Conservation (phyloP, 2,888 invertebrate species). For the Parapristionchus giblindavisi region DNA sequence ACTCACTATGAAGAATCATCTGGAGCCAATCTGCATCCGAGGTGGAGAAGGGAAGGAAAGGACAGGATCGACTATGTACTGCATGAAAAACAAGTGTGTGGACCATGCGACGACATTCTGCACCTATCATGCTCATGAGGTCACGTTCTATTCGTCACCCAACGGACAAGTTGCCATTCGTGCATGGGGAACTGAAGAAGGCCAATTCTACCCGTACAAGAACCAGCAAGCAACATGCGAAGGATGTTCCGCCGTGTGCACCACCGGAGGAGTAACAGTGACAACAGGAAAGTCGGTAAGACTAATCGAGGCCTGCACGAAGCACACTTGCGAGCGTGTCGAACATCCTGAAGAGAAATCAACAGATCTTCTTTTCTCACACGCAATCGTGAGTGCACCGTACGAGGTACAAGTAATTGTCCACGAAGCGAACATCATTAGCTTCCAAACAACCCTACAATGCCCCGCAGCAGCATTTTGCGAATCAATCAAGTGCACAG, state of each 20-base stretch:
- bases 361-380: neutral
- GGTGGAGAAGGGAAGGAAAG: neutral
- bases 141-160: neutral
- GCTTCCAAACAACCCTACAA: neutral
- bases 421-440: neutral
- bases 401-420: neutral
- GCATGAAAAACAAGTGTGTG: neutral
- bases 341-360: neutral
- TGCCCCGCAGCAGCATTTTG: constrained; percentile 31
- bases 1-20: neutral
- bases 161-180: neutral
- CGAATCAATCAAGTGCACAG: constrained; percentile 12
- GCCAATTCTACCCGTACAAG: neutral
- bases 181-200: neutral
- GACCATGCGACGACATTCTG: constrained; percentile 4
- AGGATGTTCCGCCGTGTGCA: neutral
- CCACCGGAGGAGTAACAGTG: neutral
- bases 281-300: neutral
- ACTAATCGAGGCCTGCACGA: neutral
- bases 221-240: neutral
- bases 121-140: neutral
- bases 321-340: neutral
- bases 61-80: neutral
- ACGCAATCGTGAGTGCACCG: neutral
- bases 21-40: neutral